Percentiles rank a stretch among this genome's conserved stretches.
phyloP scores from a whole-genome alignment of 2,888 invertebrate species.

The Thymelicus lineola region DNA sequence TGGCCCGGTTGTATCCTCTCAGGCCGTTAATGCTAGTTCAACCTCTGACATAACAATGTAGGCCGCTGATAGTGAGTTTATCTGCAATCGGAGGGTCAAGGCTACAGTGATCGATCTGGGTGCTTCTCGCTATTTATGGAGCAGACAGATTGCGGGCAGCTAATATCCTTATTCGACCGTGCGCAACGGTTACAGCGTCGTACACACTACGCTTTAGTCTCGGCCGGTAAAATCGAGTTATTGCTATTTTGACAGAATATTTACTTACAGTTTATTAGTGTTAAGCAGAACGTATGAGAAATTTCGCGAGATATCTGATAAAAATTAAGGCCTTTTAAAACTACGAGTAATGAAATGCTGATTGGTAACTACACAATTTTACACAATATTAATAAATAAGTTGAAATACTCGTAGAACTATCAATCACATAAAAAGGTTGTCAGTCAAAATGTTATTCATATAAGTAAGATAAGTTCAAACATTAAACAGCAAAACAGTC shows the following conservation, averaged over 20 bases:
- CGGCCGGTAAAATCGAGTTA: not conserved
- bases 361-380: too few species aligned
- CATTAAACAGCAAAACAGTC: not conserved
- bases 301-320: too few species aligned
- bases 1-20: too few species aligned
- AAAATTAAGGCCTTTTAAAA: too few species aligned
- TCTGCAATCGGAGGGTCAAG: constrained; percentile 39
- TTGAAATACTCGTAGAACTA: not conserved
- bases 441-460: not conserved
- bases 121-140: constrained; percentile 14
- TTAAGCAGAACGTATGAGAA: too few species aligned
- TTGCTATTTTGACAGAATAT: not conserved
- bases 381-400: too few species aligned
- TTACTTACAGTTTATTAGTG: too few species aligned
- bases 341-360: too few species aligned
- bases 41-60: constrained; percentile 44
- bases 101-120: constrained; percentile 18
- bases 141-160: not conserved
- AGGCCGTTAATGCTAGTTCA: not conserved
- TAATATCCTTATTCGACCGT: not conserved
- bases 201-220: not conserved
- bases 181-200: not conserved
- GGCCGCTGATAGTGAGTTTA: constrained; percentile 46
- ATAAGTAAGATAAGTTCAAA: too few species aligned
- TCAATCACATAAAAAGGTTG: not conserved